Conservation (phyloP, 2,797 vertebrate species). For the Silurus lanzhouensis region DNA sequence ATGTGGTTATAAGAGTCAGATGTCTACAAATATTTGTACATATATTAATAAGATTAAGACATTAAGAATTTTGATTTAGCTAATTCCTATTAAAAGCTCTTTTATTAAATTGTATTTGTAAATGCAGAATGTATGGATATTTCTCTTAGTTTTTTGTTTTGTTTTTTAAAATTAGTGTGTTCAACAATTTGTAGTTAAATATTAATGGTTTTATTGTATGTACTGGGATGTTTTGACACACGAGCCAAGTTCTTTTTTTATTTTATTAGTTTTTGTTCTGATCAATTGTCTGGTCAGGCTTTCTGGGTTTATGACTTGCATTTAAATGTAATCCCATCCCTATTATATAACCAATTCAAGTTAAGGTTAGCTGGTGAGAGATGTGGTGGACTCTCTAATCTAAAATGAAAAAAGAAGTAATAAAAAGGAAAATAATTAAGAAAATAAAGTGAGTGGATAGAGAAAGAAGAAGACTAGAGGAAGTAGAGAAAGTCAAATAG, state of each 20-base stretch:
- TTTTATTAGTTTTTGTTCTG: not conserved
- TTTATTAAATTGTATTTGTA: not conserved
- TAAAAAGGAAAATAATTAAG: not conserved
- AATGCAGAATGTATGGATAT: not conserved
- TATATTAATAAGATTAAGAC: not conserved
- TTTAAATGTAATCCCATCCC: not conserved
- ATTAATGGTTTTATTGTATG: not conserved
- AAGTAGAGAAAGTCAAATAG: not conserved
- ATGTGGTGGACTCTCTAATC: not conserved
- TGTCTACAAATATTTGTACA: not conserved
- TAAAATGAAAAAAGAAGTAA: constrained; percentile 43
- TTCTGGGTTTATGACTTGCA: not conserved
- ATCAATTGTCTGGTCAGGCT: not conserved
- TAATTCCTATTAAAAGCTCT: not conserved
- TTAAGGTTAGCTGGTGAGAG: not conserved
- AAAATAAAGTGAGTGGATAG: constrained; percentile 19
- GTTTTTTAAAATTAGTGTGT: not conserved
- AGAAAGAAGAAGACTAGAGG: no score
- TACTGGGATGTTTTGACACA: not conserved
- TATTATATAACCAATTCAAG: not conserved
- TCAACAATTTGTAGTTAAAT: no score
- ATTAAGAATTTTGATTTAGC: not conserved
- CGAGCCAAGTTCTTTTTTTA: no score
- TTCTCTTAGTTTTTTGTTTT: not conserved
- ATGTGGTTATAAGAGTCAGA: not conserved